Conservation (phyloP, 2,113 vertebrate species). For the Antidorcas marsupialis region DNA sequence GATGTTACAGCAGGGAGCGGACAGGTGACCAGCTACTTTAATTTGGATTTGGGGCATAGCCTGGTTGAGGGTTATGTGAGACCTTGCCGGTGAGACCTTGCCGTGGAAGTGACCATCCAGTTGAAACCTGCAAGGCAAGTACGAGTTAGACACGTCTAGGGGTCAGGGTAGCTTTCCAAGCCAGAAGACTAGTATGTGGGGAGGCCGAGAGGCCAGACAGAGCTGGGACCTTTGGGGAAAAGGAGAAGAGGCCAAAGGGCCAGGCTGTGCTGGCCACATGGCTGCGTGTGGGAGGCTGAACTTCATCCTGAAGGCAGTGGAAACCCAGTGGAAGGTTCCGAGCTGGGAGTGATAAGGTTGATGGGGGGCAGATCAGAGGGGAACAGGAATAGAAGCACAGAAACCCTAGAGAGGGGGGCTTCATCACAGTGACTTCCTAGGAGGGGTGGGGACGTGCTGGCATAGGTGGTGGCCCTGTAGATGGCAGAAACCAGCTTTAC, state of each 20-base stretch:
- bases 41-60: neutral
- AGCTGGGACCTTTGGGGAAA: neutral
- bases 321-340: neutral
- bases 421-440: neutral
- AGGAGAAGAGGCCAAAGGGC: neutral
- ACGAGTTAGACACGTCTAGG: neutral
- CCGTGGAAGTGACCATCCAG: neutral
- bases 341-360: neutral
- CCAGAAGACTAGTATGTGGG: neutral
- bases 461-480: neutral
- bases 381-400: neutral
- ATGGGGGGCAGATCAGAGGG: neutral
- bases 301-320: neutral
- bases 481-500: neutral
- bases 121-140: neutral
- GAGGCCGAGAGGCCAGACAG: neutral
- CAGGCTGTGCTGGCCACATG: fast-evolving
- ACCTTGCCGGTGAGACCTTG: neutral
- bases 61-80: neutral
- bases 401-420: neutral
- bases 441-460: neutral
- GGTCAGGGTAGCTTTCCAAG: neutral
- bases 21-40: neutral
- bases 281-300: fast-evolving
- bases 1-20: neutral